Base-by-base conservation (phyloP, 2,113 vertebrate species). In the Catharus bicknelli region DNA sequence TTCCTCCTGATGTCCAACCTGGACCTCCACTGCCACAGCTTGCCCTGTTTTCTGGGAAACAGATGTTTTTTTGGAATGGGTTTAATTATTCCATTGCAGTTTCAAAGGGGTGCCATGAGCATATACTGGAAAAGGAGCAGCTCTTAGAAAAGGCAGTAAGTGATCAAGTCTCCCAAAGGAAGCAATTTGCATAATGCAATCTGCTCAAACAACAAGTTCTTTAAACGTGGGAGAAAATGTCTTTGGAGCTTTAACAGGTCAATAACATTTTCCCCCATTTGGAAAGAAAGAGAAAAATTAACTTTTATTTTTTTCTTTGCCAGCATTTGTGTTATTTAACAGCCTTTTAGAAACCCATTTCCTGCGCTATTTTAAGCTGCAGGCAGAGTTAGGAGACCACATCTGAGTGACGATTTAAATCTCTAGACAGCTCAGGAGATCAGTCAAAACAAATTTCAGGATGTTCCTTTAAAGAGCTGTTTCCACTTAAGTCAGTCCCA, bases 391-490 rank as follows among this genome's bases (percentile, higher is more conserved):
- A 83, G 82, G 73, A 92, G 76, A 59, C 82, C 92, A 91, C 90
- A 91, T 81, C 79, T 94, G 58, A 94, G 70, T 68, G 95, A 94
- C 14, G 61, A 94, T 96, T 94, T 94, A 76, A 94, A 87, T 94
- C 90, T 95, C 93, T 75, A 90, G 92, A 90, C 94, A 86, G 69
- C 89, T 85, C 72, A 43, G 92, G 82, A 96, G 94, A 92, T 92
- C 95, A 96, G 94, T 93, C 94, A 91, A 95, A 96, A 94, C 92
- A 96, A 95, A 96, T 95, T 95, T 94, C 89, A 96, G 95, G 84
- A 95, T 95, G 95, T 94, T 95, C 94, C 95, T 96, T 88, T 89
- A 92, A 97, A 95, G 95, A 95, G 95, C 95, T 90, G 90, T 93
- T 96, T 90, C 95, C 92, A 94, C 89, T 83, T 96, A 91, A 94